A percentile compares a stretch with the other conserved stretches of the same genome.
These are phyloP conservation scores for Halcyon leucocephala DNA, from an alignment of 2,797 vertebrate species.

Conservation along the genomic window DNA sequence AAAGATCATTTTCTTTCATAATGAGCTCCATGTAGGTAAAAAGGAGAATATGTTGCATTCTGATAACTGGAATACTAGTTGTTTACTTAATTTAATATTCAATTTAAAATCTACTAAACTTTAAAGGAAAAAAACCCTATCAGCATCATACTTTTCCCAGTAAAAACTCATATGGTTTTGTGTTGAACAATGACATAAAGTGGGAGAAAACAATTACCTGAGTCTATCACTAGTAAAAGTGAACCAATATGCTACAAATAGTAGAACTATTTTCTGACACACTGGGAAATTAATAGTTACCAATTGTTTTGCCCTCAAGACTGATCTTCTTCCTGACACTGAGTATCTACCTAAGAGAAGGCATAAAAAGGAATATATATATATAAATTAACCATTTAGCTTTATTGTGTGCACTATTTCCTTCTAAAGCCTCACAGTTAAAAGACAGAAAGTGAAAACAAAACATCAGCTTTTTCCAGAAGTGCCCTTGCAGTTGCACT, in stretches of 20 bases:
- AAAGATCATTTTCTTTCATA: not conserved
- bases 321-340: not conserved
- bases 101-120: not conserved
- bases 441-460: not conserved
- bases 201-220: not conserved
- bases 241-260: not conserved
- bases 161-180: not conserved
- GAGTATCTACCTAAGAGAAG: not conserved
- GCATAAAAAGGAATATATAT: not conserved
- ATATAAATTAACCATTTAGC: not conserved
- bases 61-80: not conserved
- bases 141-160: not conserved
- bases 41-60: not conserved
- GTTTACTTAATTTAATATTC: not conserved
- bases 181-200: not conserved
- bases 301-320: not conserved
- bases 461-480: not conserved
- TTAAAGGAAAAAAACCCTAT: not conserved
- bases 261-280: not conserved
- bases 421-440: not conserved
- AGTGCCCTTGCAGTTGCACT: not conserved
- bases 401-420: not conserved
- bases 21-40: not conserved
- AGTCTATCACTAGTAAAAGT: not conserved
- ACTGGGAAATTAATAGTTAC: not conserved